A percentile compares a stretch with the other conserved stretches of the same genome.
These are phyloP conservation scores for Paraplagusia blochii DNA, from an alignment of 2,113 vertebrate genomes.

Conservation along the genomic window DNA sequence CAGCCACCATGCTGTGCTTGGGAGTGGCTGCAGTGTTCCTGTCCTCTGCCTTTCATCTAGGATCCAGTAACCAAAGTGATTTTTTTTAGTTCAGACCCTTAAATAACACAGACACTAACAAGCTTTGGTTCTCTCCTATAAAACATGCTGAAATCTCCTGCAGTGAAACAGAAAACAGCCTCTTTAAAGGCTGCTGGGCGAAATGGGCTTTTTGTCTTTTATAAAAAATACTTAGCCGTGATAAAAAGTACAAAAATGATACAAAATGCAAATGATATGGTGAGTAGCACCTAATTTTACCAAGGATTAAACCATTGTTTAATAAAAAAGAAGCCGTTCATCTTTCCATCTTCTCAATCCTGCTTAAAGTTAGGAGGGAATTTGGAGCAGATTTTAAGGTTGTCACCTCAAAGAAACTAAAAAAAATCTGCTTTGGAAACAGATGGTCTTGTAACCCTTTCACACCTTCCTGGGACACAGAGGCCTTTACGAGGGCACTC, in stretches of 20 bases:
- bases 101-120: constrained; percentile 38
- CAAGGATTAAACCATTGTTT: too few species aligned
- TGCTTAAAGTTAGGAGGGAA: constrained; percentile 28
- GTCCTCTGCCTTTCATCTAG: constrained; percentile 63
- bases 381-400: constrained; percentile 23
- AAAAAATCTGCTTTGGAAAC: constrained; percentile 42
- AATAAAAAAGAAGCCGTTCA: too few species aligned
- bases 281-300: too few species aligned
- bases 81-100: constrained; percentile 42
- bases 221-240: too few species aligned
- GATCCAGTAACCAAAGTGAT: constrained; percentile 49
- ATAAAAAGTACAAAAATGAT: too few species aligned
- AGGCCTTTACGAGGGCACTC: constrained; percentile 40
- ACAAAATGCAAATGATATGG: too few species aligned
- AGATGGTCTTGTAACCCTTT: constrained; percentile 62
- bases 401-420: constrained; percentile 37
- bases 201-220: too few species aligned
- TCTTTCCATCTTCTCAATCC: not conserved
- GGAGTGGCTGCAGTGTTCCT: constrained; percentile 37
- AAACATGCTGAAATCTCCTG: constrained; percentile 16
- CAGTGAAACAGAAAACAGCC: constrained; percentile 27
- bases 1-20: constrained; percentile 40
- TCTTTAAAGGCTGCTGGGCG: constrained; percentile 10
- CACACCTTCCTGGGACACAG: constrained; percentile 55
- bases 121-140: constrained; percentile 19